Conservation (phyloP, 2,797 vertebrate species). For the Babyrousa celebensis region DNA sequence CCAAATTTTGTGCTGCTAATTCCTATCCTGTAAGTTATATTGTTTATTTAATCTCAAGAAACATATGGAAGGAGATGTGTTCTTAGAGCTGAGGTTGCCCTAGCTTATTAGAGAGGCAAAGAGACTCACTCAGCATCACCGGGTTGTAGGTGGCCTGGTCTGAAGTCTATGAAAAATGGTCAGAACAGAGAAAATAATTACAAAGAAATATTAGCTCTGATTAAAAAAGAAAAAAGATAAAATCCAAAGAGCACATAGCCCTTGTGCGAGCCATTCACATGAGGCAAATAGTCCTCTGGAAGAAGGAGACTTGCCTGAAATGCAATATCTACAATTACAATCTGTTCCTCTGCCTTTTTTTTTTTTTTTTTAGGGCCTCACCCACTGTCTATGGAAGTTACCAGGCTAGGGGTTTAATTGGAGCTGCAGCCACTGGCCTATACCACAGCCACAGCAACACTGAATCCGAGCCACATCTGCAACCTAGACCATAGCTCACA, state of each 20-base stretch:
- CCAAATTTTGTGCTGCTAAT: conserved; percentile 16
- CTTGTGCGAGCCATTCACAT: not conserved
- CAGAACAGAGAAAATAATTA: conserved; percentile 28
- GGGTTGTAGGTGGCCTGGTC: not conserved
- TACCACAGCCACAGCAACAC: too few relatives aligned
- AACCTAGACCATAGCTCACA: too few relatives aligned
- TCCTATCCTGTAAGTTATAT: not conserved
- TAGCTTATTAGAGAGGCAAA: conserved; percentile 47
- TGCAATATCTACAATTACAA: rapidly evolving
- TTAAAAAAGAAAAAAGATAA: not conserved
- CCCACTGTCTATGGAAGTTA: too few relatives aligned
- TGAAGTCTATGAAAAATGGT: not conserved
- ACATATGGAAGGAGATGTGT: not conserved
- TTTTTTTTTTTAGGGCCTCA: too few relatives aligned
- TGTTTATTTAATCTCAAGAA: not conserved
- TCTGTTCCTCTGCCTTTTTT: not conserved
- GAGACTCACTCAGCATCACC: not conserved
- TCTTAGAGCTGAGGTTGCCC: not conserved
- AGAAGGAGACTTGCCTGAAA: not conserved
- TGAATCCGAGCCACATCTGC: too few relatives aligned
- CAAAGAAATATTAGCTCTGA: conserved; percentile 16
- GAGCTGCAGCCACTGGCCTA: too few relatives aligned
- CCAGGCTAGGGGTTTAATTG: too few relatives aligned
- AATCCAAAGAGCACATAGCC: not conserved
- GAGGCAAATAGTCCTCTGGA: not conserved